A percentile compares a stretch with the other conserved stretches of the same genome.
Evolutionary conservation across 2,797 vertebrate species (phyloP).

Genomic region (Oryzias dopingdopingensis): DNA sequence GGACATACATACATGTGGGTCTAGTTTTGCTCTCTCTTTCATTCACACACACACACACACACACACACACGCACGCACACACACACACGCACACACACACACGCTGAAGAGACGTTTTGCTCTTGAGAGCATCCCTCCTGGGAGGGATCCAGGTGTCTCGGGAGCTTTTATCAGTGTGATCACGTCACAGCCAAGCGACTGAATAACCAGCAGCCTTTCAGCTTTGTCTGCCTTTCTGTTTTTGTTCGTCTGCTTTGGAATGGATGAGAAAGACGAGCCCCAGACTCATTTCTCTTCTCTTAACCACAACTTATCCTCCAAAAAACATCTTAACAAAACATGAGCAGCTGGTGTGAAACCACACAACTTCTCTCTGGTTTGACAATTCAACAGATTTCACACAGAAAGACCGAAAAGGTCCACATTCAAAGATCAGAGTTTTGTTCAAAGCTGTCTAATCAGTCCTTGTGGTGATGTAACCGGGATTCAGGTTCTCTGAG

Average conservation of each 20-base stretch:
- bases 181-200: conserved; percentile 43
- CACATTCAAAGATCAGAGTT: too few species aligned
- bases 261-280: conserved; percentile 29
- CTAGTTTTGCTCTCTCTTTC: conserved; percentile 36
- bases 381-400: background rate
- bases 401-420: background rate
- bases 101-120: conserved; percentile 24
- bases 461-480: too few species aligned
- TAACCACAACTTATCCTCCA: conserved; percentile 17
- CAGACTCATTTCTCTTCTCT: conserved; percentile 9
- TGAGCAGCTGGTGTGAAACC: conserved; percentile 10
- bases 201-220: conserved; percentile 10
- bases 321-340: background rate
- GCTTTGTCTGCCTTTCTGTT: conserved; percentile 6
- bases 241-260: conserved; percentile 24
- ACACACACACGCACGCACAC: conserved; percentile 17
- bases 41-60: conserved; percentile 21
- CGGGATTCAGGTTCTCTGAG: too few species aligned
- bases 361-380: background rate
- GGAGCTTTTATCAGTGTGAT: conserved; percentile 51
- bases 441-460: too few species aligned
- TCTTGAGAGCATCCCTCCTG: conserved; percentile 4
- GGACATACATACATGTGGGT: conserved; percentile 17
- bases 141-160: background rate
- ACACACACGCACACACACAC: conserved; percentile 18